Evolutionary conservation across 2,113 vertebrate species (phyloP), one percentile per base, ranked within the genome.

Genomic region (Microtus montanus): DNA sequence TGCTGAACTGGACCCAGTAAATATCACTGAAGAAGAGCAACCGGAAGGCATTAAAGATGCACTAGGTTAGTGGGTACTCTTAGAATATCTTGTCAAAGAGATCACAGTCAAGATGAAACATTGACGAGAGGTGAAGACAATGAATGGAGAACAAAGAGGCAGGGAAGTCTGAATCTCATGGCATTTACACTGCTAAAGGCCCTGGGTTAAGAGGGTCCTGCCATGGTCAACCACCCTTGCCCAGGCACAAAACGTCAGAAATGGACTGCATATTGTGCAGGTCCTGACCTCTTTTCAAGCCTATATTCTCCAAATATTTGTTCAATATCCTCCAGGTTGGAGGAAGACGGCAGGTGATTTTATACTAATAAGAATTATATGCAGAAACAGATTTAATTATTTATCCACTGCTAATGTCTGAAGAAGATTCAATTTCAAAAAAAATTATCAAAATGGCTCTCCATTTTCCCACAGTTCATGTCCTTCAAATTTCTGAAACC

Each of bases 351-450:
- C 19, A 92, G 58, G 77, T 8, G 19, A 80, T 80, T 82, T 88
- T 92, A 47, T 88, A 95, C 44, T 71, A 80, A 79, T 84, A 91
- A 84, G 38, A 89, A 74, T 73, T 77, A 52, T 52, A 88, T 52
- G 14, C 17, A 82, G 49, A 95, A 96, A 61, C 20, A 91, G 24
- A 90, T 91, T 92, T 94, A 84, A 87, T 94, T 90, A 89, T 47
- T 95, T 58, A 95, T 78, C 10, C 0, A 91, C 20, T 85, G 85
- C 3, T 11, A 82, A 52, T 19, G 22, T 82, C 44, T 64, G 13
- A 96, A 96, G 26, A 91, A 90, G 28, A 83, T 7, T 86, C 35
- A 26, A 83, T 47, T 74, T 96, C 74, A 89, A 74, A 91, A 58
- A 74, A 64, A 79, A 70, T 20, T 12, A 82, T 24, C 30, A 73